Evolutionary conservation across 2,888 invertebrate genomes (phyloP), one percentile per base, ranked within the genome.

Genomic region (Melolontha melolontha): DNA sequence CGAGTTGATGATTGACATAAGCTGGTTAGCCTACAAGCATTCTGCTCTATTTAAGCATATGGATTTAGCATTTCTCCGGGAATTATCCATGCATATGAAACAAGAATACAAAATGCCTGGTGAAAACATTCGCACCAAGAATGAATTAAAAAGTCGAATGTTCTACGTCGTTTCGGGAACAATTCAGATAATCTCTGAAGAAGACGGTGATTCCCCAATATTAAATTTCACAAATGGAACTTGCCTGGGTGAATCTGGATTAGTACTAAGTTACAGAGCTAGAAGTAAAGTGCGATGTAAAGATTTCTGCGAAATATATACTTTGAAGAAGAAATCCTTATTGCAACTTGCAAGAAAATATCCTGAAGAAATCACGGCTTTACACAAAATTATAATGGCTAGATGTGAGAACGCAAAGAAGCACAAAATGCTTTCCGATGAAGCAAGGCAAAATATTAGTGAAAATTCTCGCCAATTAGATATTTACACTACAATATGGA

Each of bases 201-300:
- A 75, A 49, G 76, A 77, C 52, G 73, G 73, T 1, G 76, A 77
- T 55, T 74, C 75, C 0, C 75, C 77, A 1, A 73, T 77, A 40
- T 42, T 77, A 34, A 72, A 72, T 0, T 70, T 77, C n/a, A 70
- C 74, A n/a, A 70, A 72, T 6, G 77, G 76, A 11, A 75, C 75
- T 5, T 72, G 74, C 47, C 41, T 76, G 1, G 75, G 77, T 1
- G 75, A 75, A 57, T 68, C 69, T 1, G 64, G 68, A 0, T 65
- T 74, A 12, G 51, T 72, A 5, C 7, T 71, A 1, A 71, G 70
- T 16, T 73, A 72, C 49, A 68, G 66, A 22, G 67, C 73, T 1
- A 55, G 70, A 8, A 73, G 72, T 47, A 76, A 72, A 8, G 73
- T 77, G 1, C 52, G 75, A 2, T 73, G 75, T 29, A 72, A 74